Base-by-base conservation (phyloP, 2,113 vertebrate genomes). In the Xyliphius kryptos region DNA sequence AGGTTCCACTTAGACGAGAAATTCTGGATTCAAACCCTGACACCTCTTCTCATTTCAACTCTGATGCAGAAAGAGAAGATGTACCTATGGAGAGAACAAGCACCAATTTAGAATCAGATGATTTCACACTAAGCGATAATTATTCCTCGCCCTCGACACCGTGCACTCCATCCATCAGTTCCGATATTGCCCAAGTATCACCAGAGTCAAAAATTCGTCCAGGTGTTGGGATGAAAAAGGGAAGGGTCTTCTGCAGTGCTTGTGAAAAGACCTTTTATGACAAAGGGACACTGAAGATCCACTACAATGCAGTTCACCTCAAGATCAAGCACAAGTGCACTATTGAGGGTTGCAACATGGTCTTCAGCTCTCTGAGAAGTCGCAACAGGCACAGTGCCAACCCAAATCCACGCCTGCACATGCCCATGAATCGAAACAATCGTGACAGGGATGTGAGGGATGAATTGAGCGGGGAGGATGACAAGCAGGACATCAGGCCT, bases 241-340 rank as follows among this genome's bases (percentile, higher is more conserved):
- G 94, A 6, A 89, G 96, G 1, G 96, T 99, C 13, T 96, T 88
- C 85, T 99, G 96, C 78, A 95, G 89, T 0, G 94, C 96, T 0
- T 99, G 96, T 7, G 95, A 97, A 79, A 99, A 99, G 82, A 99
- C 96, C 0, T 99, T 99, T 79, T 99, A 99, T 0, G 96, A 99
- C 70, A 99, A 99, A 81, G 96, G 96, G 61, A 99, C 96, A 1
- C 85, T 99, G 69, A 99, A 99, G 82, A 98, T 99, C 75, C 96
- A 99, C 82, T 98, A 97, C 72, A 98, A 98, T 1, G 96, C 96
- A 1, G 96, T 99, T 48, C 96, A 99, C 79, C 88, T 99, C 61
- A 98, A 99, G 85, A 97, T 99, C 80, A 99, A 99, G 74, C 95
- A 99, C 72, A 93, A 91, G 65, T 99, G 96, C 76, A 99, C 94